A percentile compares a stretch with the other conserved stretches of the same genome.
Conservation (phyloP, 2,888 invertebrate species). For the Sepiola atlantica region DNA sequence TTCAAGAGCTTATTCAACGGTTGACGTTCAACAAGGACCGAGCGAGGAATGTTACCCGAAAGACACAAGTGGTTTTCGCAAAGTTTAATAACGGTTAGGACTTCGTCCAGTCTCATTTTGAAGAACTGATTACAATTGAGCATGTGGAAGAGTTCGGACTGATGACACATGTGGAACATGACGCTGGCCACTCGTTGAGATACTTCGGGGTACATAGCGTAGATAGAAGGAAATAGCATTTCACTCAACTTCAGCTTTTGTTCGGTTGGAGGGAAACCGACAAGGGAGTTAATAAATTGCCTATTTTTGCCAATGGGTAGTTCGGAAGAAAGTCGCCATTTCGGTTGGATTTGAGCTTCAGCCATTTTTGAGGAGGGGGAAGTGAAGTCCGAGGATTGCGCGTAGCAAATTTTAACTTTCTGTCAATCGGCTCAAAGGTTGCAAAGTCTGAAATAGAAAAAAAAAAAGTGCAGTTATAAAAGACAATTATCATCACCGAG, state of each 20-base stretch:
- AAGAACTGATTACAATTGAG: constrained; percentile 23
- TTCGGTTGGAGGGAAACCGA: not conserved
- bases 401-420: not conserved
- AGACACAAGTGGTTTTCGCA: not conserved
- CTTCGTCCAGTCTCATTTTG: constrained; percentile 24
- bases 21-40: not conserved
- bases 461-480: not conserved
- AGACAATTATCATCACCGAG: not conserved
- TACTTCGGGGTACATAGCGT: not conserved
- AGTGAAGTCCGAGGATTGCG: not conserved
- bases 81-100: not conserved
- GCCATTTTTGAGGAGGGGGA: not conserved
- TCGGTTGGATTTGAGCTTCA: not conserved
- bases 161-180: not conserved
- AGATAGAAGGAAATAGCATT: not conserved
- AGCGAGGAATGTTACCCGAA: not conserved
- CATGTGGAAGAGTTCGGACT: constrained; percentile 32
- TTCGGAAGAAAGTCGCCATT: not conserved
- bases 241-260: not conserved
- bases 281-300: not conserved
- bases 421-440: not conserved
- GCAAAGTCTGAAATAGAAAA: not conserved
- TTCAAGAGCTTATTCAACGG: constrained; percentile 33
- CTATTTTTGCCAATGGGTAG: not conserved
- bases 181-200: not conserved